These are phyloP conservation scores for Sylvicapra grimmia DNA, from an alignment of 2,113 vertebrate genomes.

Conservation along the genomic window DNA sequence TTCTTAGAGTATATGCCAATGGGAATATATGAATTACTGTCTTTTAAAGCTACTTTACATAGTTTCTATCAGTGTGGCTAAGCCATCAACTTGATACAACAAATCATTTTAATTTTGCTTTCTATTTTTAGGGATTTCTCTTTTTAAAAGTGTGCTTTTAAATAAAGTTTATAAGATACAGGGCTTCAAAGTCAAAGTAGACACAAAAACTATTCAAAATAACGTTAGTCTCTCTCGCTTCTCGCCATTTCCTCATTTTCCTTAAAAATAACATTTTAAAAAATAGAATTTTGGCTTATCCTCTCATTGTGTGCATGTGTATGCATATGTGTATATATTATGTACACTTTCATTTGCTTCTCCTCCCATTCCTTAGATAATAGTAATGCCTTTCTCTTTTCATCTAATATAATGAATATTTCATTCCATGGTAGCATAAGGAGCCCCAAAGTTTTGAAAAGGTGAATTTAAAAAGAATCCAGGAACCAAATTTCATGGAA, in stretches of 20 bases:
- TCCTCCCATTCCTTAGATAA: background rate
- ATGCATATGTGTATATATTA: background rate
- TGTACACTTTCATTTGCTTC: background rate
- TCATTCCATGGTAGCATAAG: background rate
- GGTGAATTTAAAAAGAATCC: background rate
- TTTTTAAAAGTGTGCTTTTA: constrained; percentile 5
- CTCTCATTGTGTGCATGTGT: background rate
- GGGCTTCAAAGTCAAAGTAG: background rate
- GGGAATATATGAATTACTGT: background rate
- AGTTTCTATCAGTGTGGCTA: background rate
- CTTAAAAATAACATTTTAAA: background rate
- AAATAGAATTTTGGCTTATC: background rate
- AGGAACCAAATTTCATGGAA: background rate
- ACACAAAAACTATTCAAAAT: background rate
- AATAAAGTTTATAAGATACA: background rate
- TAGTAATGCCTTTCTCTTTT: background rate
- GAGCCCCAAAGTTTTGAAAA: background rate
- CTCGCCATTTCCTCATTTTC: background rate
- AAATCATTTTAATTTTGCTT: constrained; percentile 23
- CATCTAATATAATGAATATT: background rate
- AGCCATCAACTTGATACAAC: background rate
- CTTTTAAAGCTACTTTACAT: background rate
- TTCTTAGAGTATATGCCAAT: background rate
- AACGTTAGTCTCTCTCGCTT: background rate
- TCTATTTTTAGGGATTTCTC: background rate